phyloP scores from a whole-genome alignment of 1,140 invertebrate species.

The Paraescarpia echinospica region DNA sequence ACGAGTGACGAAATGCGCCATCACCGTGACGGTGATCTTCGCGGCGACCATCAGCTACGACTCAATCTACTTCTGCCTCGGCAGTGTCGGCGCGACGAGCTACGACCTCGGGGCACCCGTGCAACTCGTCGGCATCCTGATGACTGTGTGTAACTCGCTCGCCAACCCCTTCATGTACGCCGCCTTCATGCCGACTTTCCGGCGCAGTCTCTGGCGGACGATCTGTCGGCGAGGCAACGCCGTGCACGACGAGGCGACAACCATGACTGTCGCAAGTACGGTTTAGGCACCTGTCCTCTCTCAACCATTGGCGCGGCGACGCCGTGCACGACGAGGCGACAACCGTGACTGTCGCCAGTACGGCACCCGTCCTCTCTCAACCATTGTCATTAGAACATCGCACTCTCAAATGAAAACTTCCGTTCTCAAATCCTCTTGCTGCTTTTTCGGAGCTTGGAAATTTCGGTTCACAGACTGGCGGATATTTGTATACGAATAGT shows the following conservation, averaged over 20 bases:
- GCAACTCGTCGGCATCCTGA: conserved; percentile 16
- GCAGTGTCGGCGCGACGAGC: not conserved
- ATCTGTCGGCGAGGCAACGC: conserved; percentile 1
- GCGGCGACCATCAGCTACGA: conserved; percentile 15
- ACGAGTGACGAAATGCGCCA: conserved; percentile 17
- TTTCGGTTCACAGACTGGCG: too few species aligned
- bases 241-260: not conserved
- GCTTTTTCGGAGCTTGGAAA: too few species aligned
- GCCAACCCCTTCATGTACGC: conserved; percentile 23
- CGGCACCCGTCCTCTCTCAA: too few species aligned
- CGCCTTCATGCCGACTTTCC: conserved; percentile 19
- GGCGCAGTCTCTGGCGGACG: not conserved
- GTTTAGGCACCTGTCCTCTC: too few species aligned
- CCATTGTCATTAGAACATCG: too few species aligned
- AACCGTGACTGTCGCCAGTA: too few species aligned
- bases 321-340: too few species aligned
- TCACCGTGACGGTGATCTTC: conserved; percentile 19
- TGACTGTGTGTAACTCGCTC: conserved; percentile 13
- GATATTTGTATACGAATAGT: too few species aligned
- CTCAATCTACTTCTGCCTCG: conserved; percentile 9
- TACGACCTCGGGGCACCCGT: not conserved
- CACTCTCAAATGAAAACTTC: too few species aligned
- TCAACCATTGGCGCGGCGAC: too few species aligned
- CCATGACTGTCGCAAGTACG: not conserved
- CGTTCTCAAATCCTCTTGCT: too few species aligned